Conservation (phyloP, 2,113 vertebrate genomes). For the Puffinus mauretanicus region DNA sequence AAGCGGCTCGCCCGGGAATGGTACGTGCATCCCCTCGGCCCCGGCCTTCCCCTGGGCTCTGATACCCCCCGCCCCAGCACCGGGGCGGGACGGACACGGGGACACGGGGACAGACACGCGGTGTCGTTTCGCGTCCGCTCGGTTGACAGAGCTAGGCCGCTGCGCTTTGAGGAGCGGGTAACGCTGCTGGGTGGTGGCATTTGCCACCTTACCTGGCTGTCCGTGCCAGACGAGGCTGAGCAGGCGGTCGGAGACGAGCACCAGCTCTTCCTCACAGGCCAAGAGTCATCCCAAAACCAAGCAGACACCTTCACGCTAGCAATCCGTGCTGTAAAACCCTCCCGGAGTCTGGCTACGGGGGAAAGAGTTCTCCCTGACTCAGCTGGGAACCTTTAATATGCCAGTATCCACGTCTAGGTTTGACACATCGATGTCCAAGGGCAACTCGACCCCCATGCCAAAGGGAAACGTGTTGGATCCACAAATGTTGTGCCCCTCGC, state of each 20-base stretch:
- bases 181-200: background rate
- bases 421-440: fast-evolving
- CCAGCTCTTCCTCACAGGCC: background rate
- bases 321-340: background rate
- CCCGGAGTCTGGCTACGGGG: fast-evolving
- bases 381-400: fast-evolving
- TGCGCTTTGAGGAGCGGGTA: background rate
- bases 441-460: fast-evolving
- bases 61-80: background rate
- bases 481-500: fast-evolving
- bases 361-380: background rate
- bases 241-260: fast-evolving
- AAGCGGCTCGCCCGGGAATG: constrained; percentile 95
- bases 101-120: background rate
- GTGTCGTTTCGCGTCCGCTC: background rate
- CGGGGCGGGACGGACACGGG: background rate
- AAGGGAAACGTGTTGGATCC: background rate
- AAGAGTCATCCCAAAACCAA: background rate
- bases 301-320: fast-evolving
- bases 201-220: background rate
- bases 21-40: constrained; percentile 67
- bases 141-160: background rate
- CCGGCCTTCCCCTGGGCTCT: background rate
- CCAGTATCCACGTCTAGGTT: fast-evolving
- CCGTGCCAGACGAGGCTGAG: fast-evolving